Percentiles rank a stretch among this genome's conserved stretches.
phyloP scores from a whole-genome alignment of 2,113 vertebrate species.

The Hepsetus odoe region DNA sequence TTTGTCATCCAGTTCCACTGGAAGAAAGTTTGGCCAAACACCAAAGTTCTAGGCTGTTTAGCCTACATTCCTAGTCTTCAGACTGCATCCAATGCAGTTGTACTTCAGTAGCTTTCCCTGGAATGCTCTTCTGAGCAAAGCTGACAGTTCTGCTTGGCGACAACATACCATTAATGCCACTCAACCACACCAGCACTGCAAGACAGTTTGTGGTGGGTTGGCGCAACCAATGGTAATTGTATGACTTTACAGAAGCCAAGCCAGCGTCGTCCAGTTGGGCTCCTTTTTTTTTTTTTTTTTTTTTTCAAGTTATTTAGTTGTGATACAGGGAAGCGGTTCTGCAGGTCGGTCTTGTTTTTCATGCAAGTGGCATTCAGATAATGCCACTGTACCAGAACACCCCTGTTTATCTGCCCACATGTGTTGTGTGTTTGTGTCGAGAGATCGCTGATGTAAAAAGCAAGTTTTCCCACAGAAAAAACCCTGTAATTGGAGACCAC shows the following conservation, averaged over 20 bases:
- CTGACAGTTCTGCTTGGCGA: not conserved
- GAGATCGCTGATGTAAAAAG: not conserved
- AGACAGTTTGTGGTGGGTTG: not conserved
- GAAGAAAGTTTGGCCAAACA: too few relatives aligned
- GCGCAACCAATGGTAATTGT: not conserved
- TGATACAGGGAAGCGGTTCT: not conserved
- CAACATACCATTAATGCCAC: not conserved
- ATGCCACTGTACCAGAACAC: not conserved
- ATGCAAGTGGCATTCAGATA: constrained; percentile 21
- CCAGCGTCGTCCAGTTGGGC: constrained; percentile 5
- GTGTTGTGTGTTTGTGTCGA: not conserved
- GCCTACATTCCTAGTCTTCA: too few relatives aligned
- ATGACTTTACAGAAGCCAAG: not conserved
- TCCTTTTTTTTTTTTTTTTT: not conserved
- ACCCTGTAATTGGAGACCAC: not conserved
- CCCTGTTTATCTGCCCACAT: not conserved
- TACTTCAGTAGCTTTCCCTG: not conserved
- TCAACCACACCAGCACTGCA: not conserved
- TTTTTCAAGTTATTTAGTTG: not conserved
- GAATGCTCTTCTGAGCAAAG: not conserved
- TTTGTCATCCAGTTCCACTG: too few relatives aligned
- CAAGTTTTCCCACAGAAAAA: not conserved
- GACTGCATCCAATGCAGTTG: too few relatives aligned
- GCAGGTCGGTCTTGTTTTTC: constrained; percentile 7
- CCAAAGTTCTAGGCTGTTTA: too few relatives aligned